phyloP scores from a whole-genome alignment of 2,113 vertebrate species.

The Fregetta grallaria region DNA sequence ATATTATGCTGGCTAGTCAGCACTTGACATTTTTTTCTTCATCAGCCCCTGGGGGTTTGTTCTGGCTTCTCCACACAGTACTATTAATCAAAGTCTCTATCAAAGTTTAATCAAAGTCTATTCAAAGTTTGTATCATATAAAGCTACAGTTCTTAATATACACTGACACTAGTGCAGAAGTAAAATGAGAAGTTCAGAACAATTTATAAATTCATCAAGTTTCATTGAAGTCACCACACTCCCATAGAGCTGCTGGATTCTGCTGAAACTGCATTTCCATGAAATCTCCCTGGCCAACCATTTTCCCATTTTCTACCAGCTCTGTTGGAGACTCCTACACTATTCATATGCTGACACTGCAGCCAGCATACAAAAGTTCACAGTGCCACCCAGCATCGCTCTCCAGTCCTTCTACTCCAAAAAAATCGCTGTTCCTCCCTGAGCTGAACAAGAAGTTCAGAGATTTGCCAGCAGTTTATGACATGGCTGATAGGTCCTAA shows the following conservation, averaged over 20 bases:
- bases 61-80: constrained; percentile 3
- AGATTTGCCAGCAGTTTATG: neutral
- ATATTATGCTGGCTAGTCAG: neutral
- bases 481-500: neutral
- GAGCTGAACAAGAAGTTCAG: neutral
- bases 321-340: neutral
- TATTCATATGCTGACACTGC: neutral
- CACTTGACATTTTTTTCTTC: neutral
- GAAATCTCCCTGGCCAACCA: neutral
- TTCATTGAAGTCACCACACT: neutral
- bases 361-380: neutral
- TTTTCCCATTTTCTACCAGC: neutral
- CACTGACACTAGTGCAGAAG: neutral
- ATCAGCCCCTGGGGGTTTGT: neutral
- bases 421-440: neutral
- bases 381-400: neutral
- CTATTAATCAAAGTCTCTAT: constrained; percentile 39
- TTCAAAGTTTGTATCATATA: constrained; percentile 13
- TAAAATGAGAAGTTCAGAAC: constrained; percentile 5
- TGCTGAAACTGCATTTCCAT: neutral
- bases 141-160: neutral
- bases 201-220: neutral
- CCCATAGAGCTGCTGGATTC: neutral
- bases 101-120: constrained; percentile 53
- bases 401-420: neutral